Base-by-base conservation (phyloP, 1,140 invertebrate species). In the Zeugodacus cucurbitae region DNA sequence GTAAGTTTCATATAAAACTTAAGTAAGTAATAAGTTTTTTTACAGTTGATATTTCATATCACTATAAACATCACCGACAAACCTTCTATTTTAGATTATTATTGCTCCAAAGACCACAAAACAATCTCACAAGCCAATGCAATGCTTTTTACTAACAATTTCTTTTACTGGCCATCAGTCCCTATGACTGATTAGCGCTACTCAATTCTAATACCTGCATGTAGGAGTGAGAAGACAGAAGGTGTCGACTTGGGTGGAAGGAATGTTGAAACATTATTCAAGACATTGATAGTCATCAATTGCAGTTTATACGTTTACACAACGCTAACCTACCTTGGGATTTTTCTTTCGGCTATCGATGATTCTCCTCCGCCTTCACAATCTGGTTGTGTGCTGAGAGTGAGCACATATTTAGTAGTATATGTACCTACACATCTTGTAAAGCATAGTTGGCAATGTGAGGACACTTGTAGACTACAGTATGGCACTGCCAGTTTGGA, bases 211-310 rank as follows among this genome's bases (percentile, higher is more conserved):
- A 54, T n/a, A n/a, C n/a, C n/a, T n/a, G n/a, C n/a, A n/a, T 54
- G 48, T 54, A 17, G 48, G 2, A 4, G 48, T 54, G 48, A 54
- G 48, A 54, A 54, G 14, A 54, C 17, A 54, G 3, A 54, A 54
- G 48, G 14, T n/a, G 41, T 82, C 14, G 86, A 87, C 34, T 62
- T 59, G 88, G 88, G 41, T 57, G 82, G 62, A 57, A 87, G 88
- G 88, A 88, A 48, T 34, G 86, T 90, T 90, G 92, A 91, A 91
- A 82, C 74, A 82, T 82, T 8, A 48, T 48, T 82, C 74, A 82
- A 92, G 90, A 90, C 91, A 92, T 91, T 92, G 91, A 92, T 92
- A 92, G 91, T 90, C 91, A 92, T 92, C 91, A 92, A 92, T 92
- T 91, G 91, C 89, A 44, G 89, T 22, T 29, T 32, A 34, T 57